A percentile compares a stretch with the other conserved stretches of the same genome.
Evolutionary conservation across 2,888 invertebrate species (phyloP).

Genomic region (Pterobdella sp.): DNA sequence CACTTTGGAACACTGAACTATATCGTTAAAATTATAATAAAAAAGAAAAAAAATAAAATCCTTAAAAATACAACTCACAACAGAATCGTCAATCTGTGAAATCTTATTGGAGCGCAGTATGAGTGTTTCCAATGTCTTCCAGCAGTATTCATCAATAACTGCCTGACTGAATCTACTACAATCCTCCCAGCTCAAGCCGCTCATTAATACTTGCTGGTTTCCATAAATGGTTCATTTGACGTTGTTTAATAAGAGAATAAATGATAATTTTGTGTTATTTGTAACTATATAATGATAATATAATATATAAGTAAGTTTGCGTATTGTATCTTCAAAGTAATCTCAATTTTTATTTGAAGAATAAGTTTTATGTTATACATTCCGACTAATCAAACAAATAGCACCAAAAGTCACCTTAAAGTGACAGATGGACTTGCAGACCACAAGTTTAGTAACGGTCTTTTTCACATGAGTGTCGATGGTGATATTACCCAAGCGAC

Average conservation of each 20-base stretch:
- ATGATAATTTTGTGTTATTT: no score
- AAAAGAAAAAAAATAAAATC: not conserved
- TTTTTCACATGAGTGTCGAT: conserved; percentile 17
- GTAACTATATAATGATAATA: no score
- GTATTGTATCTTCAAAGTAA: no score
- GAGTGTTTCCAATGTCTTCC: not conserved
- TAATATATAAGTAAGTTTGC: no score
- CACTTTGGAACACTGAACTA: no score
- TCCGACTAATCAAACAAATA: no score
- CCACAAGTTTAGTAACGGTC: not conserved
- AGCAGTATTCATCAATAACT: conserved; percentile 13
- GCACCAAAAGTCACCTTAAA: conserved; percentile 16
- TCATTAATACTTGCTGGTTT: conserved; percentile 27
- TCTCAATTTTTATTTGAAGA: no score
- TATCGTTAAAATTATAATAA: conserved; percentile 9
- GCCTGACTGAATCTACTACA: not conserved
- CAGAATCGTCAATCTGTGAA: not conserved
- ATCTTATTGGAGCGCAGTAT: conserved; percentile 18
- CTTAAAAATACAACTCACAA: conserved; percentile 10
- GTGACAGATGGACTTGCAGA: not conserved
- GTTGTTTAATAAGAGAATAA: no score
- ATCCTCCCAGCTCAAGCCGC: conserved; percentile 15
- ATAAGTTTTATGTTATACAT: no score
- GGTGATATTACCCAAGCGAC: not conserved
- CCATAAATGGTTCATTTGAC: no score